A percentile compares a stretch with the other conserved stretches of the same genome.
phyloP scores from a whole-genome alignment of 37 sponge, comb jelly and placozoan genomes.

The Beroe ovata region DNA sequence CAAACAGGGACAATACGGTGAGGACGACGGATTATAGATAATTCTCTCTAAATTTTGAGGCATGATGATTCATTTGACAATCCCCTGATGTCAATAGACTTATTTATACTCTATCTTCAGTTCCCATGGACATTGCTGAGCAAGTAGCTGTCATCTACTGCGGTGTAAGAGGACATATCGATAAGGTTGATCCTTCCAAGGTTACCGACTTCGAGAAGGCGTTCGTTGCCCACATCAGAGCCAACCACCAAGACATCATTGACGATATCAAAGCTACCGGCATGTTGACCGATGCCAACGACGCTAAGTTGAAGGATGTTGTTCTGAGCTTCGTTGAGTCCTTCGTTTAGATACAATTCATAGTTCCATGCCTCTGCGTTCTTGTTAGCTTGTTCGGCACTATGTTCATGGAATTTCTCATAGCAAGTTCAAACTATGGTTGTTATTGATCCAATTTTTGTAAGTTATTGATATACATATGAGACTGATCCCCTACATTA shows the following conservation, averaged over 20 bases:
- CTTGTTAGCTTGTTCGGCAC: not conserved
- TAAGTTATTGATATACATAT: conserved; percentile 62
- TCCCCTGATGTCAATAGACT: no score
- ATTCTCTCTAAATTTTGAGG: no score
- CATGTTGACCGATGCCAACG: conserved; percentile 81
- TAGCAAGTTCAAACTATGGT: not conserved
- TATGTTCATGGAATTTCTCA: not conserved
- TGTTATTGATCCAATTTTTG: conserved; percentile 30
- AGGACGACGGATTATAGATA: no score
- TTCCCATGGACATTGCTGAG: conserved; percentile 95
- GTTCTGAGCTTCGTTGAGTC: conserved; percentile 85
- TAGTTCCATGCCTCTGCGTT: not conserved
- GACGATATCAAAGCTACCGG: conserved; percentile 86
- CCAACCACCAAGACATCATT: conserved; percentile 84
- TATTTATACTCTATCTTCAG: conserved; percentile 73
- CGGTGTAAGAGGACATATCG: conserved; percentile 94
- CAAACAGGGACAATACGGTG: conserved; percentile 98
- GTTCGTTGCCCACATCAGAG: conserved; percentile 90
- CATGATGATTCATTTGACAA: no score
- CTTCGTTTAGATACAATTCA: conserved; percentile 64
- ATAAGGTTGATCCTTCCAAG: conserved; percentile 89
- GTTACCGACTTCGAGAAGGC: conserved; percentile 91
- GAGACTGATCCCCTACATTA: not conserved
- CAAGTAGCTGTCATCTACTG: conserved; percentile 96
- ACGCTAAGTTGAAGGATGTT: conserved; percentile 82